Evolutionary conservation across 2,888 invertebrate species (phyloP), one percentile per base, ranked within the genome.

Genomic region (Athalia rosae): DNA sequence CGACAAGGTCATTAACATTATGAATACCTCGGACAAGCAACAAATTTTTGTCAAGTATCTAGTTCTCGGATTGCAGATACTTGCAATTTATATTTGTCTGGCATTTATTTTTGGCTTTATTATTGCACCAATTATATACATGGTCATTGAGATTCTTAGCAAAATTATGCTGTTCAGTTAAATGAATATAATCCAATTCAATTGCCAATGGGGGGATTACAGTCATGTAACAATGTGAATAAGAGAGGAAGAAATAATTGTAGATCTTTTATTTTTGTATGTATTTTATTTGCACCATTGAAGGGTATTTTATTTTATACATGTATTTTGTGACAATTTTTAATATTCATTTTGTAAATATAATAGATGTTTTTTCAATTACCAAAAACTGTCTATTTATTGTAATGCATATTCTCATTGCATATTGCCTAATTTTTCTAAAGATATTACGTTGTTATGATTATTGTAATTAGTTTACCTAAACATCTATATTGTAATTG

Each of bases 51-150:
- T 85, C 0, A 88, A 88, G 78, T 85, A 83, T 45, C 47, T 80
- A 4, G 82, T 88, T 63, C 82, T 89, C 43, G 79, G 80, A n/a
- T 63, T 85, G 5, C 87, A 89, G 81, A 76, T 88, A 59, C 76
- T 86, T 43, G 84, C 86, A 50, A 81, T 89, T 43, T 88, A 86
- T 71, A 45, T 87, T 6, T 86, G 85, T 77, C 80, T 89, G 15
- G 79, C 84, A 47, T 88, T 88, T 64, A 86, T 88, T 77, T 84
- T 89, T 53, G 85, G 85, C 28, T 86, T 84, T 13, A 85, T 89
- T 62, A 82, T 88, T n/a, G 73, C 84, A 13, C 89, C 89, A n/a
- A 82, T 87, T 59, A 62, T 88, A 43, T 80, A 84, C 71, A 87
- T 88, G 84, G 80, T 83, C 4, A 50, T 86, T 64, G 82, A 82